Percentiles rank a stretch among this genome's conserved stretches.
Conservation (phyloP, 2,888 invertebrate species). For the Sycophila texana region DNA sequence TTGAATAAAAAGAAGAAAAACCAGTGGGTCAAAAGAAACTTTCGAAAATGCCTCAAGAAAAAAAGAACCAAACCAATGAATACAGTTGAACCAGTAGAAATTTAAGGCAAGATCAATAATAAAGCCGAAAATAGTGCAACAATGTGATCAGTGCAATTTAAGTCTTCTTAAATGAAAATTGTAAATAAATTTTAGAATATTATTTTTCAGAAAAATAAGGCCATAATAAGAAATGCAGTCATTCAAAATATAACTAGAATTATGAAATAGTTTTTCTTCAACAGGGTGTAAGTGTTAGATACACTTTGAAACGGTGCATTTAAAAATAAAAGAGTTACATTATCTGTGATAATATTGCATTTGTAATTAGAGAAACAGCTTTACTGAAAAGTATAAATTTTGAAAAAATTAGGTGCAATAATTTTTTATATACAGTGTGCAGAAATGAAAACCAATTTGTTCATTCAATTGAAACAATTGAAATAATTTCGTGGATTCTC, state of each 20-base stretch:
- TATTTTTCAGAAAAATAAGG: constrained; percentile 15
- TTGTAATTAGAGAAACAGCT: constrained; percentile 24
- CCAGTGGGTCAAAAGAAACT: constrained; percentile 48
- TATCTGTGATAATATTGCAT: constrained; percentile 55
- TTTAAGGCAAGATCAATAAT: constrained; percentile 16
- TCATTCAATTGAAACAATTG: too few relatives aligned
- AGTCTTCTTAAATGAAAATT: constrained; percentile 9
- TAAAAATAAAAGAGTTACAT: constrained; percentile 14
- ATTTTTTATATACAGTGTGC: too few relatives aligned
- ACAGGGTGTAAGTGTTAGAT: constrained; percentile 11
- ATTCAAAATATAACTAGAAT: constrained; percentile 5
- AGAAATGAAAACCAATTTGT: too few relatives aligned
- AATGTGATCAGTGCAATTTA: constrained; percentile 9
- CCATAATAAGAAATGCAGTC: background rate
- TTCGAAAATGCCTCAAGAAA: constrained; percentile 48
- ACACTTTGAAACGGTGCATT: background rate
- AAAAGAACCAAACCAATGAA: constrained; percentile 47
- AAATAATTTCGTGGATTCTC: too few relatives aligned
- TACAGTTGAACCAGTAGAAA: constrained; percentile 48
- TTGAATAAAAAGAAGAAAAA: constrained; percentile 51
- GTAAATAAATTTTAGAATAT: constrained; percentile 20
- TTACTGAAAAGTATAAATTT: background rate
- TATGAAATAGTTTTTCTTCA: constrained; percentile 8
- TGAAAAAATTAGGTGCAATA: constrained; percentile 3
- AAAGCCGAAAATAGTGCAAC: constrained; percentile 17